Evolutionary conservation across 53 echinoderm and acorn worm genomes (phyloP), one percentile per base, ranked within the genome.

Genomic region (Patiria pectinifera): DNA sequence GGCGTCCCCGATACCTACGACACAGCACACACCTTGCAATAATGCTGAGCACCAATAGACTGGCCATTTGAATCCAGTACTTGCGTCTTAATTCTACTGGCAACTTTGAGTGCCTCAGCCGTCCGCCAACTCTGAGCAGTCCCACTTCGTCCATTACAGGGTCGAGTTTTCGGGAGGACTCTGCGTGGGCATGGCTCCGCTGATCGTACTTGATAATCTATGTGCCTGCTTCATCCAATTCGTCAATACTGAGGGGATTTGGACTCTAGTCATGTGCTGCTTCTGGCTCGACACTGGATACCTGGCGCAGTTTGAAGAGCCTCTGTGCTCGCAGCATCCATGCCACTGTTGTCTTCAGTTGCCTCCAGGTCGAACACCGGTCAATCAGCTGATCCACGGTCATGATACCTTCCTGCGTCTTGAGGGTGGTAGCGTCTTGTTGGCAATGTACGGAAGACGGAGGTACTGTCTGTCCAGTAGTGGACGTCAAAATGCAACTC

Each of bases 311-410:
- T 26, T 53, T 92, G 45, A 60, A 58, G 62, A 77, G 69, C 62
- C 62, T 16, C 79, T 92, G 83, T 49, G 91, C 47, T 94, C 96
- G 53, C 96, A 96, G 47, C 95, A 96, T 85, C 96, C 97, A 22
- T 91, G 96, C 76, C 88, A 96, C 70, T 96, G 96, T 89, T 93
- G 96, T 61, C 93, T 96, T 89, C 91, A 97, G 80, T 77, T 47
- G 62, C 59, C 12, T 85, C 94, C 94, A 94, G 45, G 80, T 80
- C 19, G 80, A 80, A 18, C 19, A 80, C 18, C 49, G 80, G 80
- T 48, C 10, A 35, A 80, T 80, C 48, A 80, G 48, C 80, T 48
- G 80, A 48, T 80, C 80, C 80, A 80, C 80, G 18, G 80, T 80
- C 6, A 80, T 19, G 47, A 49, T 48, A 43, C 48, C 80, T 80